A percentile compares a stretch with the other conserved stretches of the same genome.
Conservation (phyloP, 2,797 vertebrate genomes). For the Clarias fuscus region DNA sequence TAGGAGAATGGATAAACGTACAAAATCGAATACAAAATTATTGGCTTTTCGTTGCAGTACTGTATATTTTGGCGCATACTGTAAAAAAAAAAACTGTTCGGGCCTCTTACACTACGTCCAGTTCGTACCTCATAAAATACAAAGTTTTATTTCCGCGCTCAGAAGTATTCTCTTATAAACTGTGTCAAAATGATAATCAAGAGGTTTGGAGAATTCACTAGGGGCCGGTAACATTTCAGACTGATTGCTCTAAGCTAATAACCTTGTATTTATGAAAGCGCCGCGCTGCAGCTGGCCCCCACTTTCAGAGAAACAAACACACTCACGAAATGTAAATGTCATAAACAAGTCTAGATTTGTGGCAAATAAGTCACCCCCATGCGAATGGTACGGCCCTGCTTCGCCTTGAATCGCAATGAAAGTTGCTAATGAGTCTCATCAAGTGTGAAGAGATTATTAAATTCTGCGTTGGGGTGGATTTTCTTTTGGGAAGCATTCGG, state of each 20-base stretch:
- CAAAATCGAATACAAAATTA: background rate
- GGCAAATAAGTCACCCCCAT: background rate
- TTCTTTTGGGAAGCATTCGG: background rate
- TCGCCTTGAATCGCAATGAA: background rate
- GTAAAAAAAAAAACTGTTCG: no score
- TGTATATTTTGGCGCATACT: no score
- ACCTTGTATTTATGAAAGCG: slow-evolving; percentile 9
- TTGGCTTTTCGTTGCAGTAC: no score
- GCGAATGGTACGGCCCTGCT: background rate
- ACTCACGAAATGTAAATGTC: slow-evolving; percentile 13
- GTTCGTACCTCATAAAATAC: background rate
- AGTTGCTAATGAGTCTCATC: background rate
- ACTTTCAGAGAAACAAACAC: slow-evolving; percentile 10
- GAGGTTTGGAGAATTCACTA: slow-evolving; percentile 5
- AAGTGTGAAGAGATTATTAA: slow-evolving; percentile 2
- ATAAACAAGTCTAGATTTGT: slow-evolving; percentile 6
- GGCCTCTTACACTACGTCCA: no score
- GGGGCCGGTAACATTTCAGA: slow-evolving; percentile 1
- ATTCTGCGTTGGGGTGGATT: background rate
- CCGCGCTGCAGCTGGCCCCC: background rate
- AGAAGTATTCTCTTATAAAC: background rate
- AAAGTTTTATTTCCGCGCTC: background rate
- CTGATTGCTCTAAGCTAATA: slow-evolving; percentile 26
- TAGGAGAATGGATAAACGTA: background rate
- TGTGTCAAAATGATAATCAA: slow-evolving; percentile 6